These are phyloP conservation scores for Sialis lutaria DNA, from an alignment of 2,888 invertebrate species.

Conservation along the genomic window DNA sequence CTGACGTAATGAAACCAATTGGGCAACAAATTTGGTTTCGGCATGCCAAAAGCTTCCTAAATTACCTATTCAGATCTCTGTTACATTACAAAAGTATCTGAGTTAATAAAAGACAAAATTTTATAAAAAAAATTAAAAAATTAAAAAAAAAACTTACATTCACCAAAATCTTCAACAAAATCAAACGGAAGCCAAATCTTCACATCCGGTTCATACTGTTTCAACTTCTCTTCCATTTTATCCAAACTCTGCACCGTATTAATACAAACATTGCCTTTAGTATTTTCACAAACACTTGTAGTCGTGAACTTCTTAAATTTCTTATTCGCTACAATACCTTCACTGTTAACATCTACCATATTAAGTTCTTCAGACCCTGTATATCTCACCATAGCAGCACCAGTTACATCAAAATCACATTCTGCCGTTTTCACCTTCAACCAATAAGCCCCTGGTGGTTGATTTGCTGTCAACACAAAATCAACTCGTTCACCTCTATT, in stretches of 20 bases:
- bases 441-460: slow-evolving; percentile 37
- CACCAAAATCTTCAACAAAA: background rate
- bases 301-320: slow-evolving; percentile 1
- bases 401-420: slow-evolving; percentile 29
- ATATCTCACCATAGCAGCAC: slow-evolving; percentile 34
- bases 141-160: background rate
- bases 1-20: too few species aligned
- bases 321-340: background rate
- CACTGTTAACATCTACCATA: slow-evolving; percentile 7
- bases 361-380: slow-evolving; percentile 11
- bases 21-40: too few species aligned
- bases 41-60: too few species aligned
- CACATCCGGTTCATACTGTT: slow-evolving; percentile 27
- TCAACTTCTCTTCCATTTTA: slow-evolving; percentile 33
- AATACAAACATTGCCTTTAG: slow-evolving; percentile 35
- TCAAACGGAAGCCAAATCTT: slow-evolving; percentile 50
- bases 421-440: slow-evolving; percentile 35
- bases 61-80: too few species aligned
- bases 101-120: too few species aligned
- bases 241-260: slow-evolving; percentile 34
- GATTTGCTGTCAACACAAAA: slow-evolving; percentile 48
- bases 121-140: too few species aligned
- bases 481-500: slow-evolving; percentile 60
- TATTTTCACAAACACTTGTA: slow-evolving; percentile 17
- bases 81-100: too few species aligned